Evolutionary conservation across 2,888 invertebrate genomes (phyloP), one percentile per base, ranked within the genome.

Genomic region (Sarcophaga variegata): DNA sequence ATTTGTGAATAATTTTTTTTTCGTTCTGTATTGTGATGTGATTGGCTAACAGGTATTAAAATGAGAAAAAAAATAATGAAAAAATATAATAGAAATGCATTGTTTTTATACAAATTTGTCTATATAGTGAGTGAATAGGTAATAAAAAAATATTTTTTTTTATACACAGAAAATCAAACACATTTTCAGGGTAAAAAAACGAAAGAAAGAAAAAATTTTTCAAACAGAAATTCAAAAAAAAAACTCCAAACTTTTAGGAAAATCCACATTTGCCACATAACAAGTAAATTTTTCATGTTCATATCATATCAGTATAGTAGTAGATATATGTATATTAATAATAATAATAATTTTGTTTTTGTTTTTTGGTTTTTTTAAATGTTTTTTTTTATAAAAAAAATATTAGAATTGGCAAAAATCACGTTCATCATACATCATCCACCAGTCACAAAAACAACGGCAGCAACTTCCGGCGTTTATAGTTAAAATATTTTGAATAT

Each of bases 201-300:
- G 17, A 17, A 72, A 81, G 49, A 77, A 79, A 63, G 83, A 69
- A 71, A 54, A 54, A 14, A 17, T 4, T 54, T 37, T 37, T 37
- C 59, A 71, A 69, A 81, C 27, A 85, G 8, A 12, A 12, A 69
- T 59, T 20, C 27, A 69, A 67, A 60, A 54, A 45, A 85, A 86
- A 75, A 82, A 77, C 80, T 81, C 71, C 80, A 85, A 85, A 85
- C 84, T 85, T 85, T 85, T 85, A 85, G 84, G 80, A 86, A 86
- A 84, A 87, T 87, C 87, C 87, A 84, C 84, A 85, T 79, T 84
- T 81, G 87, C 84, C 87, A 87, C 86, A 87, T 87, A 87, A 87
- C 87, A 87, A 81, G 62, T 72, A 83, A 86, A 72, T 82, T 86
- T 37, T 76, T 82, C 79, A 75, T 69, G 75, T 79, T 70, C 37